Evolutionary conservation across 2,797 vertebrate species (phyloP).

Genomic region (Peromyscus eremicus): DNA sequence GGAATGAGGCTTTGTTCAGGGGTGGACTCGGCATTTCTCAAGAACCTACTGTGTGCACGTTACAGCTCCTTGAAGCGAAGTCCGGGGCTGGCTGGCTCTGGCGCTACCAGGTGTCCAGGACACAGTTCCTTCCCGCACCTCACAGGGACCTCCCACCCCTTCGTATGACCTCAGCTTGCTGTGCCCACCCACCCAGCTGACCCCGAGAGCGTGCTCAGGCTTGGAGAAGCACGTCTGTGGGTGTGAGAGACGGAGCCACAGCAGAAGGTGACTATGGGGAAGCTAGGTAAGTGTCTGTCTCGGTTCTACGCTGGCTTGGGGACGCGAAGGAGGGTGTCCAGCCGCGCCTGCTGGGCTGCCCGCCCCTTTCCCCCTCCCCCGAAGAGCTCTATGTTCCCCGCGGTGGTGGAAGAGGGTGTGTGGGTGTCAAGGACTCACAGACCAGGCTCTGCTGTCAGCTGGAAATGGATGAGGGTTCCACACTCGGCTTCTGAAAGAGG

Average conservation of each 20-base stretch:
- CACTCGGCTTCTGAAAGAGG: slow-evolving; percentile 68
- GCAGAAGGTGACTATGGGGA: slow-evolving; percentile 60
- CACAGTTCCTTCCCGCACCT: slow-evolving; percentile 58
- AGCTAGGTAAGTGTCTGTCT: slow-evolving; percentile 77
- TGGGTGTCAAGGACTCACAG: slow-evolving; percentile 83
- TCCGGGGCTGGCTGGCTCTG: not conserved
- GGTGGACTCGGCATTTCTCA: slow-evolving; percentile 72
- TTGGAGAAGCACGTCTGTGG: slow-evolving; percentile 80
- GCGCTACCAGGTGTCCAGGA: slow-evolving; percentile 17
- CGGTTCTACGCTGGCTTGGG: slow-evolving; percentile 73
- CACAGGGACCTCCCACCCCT: slow-evolving; percentile 67
- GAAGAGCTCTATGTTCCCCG: slow-evolving; percentile 73
- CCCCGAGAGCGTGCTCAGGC: slow-evolving; percentile 78
- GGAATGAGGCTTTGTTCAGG: slow-evolving; percentile 78
- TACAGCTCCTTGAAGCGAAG: slow-evolving; percentile 37
- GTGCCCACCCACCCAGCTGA: slow-evolving; percentile 82
- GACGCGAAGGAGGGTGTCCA: slow-evolving; percentile 75
- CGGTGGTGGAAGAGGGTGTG: slow-evolving; percentile 78
- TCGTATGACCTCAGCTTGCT: slow-evolving; percentile 71
- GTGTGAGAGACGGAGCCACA: slow-evolving; percentile 74
- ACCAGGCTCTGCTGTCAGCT: slow-evolving; percentile 76
- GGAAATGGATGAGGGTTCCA: slow-evolving; percentile 80
- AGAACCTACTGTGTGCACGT: slow-evolving; percentile 82
- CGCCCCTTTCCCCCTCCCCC: slow-evolving; percentile 59
- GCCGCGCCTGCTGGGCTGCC: slow-evolving; percentile 66